Percentiles rank a stretch among this genome's conserved stretches.
Evolutionary conservation across 1,140 invertebrate species (phyloP).

Genomic region (Calliphora vicina): DNA sequence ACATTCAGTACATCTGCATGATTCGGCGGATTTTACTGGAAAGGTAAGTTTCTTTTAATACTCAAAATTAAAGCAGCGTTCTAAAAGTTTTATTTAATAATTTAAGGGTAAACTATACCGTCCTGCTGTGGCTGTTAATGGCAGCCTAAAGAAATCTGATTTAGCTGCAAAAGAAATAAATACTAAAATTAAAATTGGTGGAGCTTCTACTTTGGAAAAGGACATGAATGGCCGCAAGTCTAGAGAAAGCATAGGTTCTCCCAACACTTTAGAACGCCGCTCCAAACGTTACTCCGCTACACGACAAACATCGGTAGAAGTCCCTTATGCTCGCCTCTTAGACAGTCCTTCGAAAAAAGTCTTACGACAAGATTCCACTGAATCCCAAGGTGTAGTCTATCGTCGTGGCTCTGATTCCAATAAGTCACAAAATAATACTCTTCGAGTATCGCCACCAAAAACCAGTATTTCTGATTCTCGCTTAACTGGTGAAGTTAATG

Average conservation of each 20-base stretch:
- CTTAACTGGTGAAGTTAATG: conserved; percentile 71
- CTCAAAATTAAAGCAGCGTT: not conserved
- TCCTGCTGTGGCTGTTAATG: conserved; percentile 50
- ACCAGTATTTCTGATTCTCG: conserved; percentile 84
- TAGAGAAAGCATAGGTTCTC: conserved; percentile 58
- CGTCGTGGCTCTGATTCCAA: conserved; percentile 76
- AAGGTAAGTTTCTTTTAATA: conserved; percentile 39
- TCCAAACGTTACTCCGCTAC: conserved; percentile 50
- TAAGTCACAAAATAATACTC: conserved; percentile 66
- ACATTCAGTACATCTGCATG: conserved; percentile 80
- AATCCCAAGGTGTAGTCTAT: conserved; percentile 56
- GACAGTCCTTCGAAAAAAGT: conserved; percentile 68
- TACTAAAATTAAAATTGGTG: conserved; percentile 55
- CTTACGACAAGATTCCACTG: conserved; percentile 48
- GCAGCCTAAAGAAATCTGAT: conserved; percentile 58
- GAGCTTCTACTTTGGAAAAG: conserved; percentile 48
- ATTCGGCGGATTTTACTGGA: conserved; percentile 64
- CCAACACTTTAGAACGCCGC: conserved; percentile 56
- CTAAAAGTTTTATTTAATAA: not conserved
- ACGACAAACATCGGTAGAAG: conserved; percentile 67
- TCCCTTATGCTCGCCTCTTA: conserved; percentile 80
- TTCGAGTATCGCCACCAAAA: conserved; percentile 63
- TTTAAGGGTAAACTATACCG: conserved; percentile 51
- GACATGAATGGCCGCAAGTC: conserved; percentile 53
- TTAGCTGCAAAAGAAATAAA: conserved; percentile 44